These are phyloP conservation scores for Aegypius monachus DNA, from an alignment of 2,113 vertebrate genomes.

Conservation along the genomic window DNA sequence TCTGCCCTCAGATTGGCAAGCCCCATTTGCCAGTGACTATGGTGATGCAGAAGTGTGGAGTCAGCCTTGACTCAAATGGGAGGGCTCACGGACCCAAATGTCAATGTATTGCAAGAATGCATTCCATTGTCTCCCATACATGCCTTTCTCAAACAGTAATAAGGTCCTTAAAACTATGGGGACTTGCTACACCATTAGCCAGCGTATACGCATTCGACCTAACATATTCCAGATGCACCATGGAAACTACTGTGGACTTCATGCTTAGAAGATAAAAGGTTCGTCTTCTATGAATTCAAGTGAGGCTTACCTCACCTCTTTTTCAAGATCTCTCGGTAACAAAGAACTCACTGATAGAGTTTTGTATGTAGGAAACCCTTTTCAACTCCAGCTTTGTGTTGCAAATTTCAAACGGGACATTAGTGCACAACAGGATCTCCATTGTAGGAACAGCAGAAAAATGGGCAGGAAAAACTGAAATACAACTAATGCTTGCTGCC, in stretches of 20 bases:
- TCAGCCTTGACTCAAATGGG: background rate
- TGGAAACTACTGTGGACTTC: background rate
- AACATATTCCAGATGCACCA: fast-evolving
- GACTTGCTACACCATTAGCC: background rate
- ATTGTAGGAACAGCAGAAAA: background rate
- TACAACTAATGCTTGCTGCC: background rate
- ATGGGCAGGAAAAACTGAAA: background rate
- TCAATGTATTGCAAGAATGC: background rate
- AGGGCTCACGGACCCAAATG: background rate
- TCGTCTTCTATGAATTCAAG: background rate
- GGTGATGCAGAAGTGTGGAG: background rate
- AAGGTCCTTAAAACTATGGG: background rate
- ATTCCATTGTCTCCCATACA: background rate
- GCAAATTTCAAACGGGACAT: background rate
- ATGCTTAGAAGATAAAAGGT: background rate
- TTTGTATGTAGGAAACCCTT: background rate
- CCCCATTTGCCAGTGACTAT: background rate
- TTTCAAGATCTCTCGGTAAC: background rate
- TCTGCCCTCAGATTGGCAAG: background rate
- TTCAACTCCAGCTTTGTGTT: background rate
- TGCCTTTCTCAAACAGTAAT: background rate
- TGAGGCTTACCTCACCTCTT: background rate
- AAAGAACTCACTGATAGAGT: background rate
- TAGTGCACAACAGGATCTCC: background rate
- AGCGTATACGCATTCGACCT: fast-evolving